These are phyloP conservation scores for Muscina levida DNA, from an alignment of 2,888 invertebrate genomes.

Conservation along the genomic window DNA sequence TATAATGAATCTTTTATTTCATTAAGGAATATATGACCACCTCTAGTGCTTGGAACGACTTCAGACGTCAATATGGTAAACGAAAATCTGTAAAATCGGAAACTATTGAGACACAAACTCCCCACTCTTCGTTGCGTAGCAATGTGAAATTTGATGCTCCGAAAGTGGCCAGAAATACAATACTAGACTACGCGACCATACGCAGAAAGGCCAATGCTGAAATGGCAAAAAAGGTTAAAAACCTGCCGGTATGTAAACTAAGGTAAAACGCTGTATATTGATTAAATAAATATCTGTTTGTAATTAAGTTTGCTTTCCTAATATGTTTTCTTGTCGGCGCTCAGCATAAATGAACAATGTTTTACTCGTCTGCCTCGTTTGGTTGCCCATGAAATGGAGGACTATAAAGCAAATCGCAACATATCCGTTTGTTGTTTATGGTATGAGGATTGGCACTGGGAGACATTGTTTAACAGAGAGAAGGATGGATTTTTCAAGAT, in stretches of 20 bases:
- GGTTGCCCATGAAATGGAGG: slow-evolving; percentile 81
- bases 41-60: too few species aligned
- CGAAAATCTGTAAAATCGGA: too few species aligned
- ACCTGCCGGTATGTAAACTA: slow-evolving; percentile 84
- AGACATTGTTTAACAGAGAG: slow-evolving; percentile 74
- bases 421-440: slow-evolving; percentile 82
- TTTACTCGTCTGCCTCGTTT: slow-evolving; percentile 19
- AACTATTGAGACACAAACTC: too few species aligned
- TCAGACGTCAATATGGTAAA: too few species aligned
- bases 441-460: slow-evolving; percentile 84
- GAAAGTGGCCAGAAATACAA: too few species aligned
- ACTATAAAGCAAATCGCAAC: slow-evolving; percentile 83
- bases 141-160: too few species aligned
- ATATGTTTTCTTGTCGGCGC: too few species aligned
- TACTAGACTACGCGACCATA: slow-evolving; percentile 73
- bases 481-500: slow-evolving; percentile 7
- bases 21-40: too few species aligned
- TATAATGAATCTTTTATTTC: too few species aligned
- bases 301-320: too few species aligned
- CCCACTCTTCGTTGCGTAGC: too few species aligned
- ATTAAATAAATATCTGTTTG: too few species aligned
- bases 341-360: slow-evolving; percentile 7
- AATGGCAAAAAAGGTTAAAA: slow-evolving; percentile 89
- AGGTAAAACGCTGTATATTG: background rate
- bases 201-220: slow-evolving; percentile 83